Base-by-base conservation (phyloP, 23 tunicate species). In the Trididemnum nubilum region DNA sequence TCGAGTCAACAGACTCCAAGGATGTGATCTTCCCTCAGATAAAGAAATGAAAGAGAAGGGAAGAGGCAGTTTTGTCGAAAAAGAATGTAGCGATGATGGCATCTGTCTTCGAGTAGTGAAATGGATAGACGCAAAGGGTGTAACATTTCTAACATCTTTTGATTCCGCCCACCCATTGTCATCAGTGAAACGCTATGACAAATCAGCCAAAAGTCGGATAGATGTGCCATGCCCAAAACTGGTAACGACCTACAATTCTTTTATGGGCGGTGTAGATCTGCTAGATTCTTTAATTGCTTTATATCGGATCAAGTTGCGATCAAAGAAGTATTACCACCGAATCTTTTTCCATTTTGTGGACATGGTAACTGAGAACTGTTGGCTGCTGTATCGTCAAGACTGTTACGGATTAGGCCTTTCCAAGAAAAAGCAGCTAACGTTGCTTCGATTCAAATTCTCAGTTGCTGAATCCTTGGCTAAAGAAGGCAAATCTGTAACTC, bases 201-300 rank as follows among this genome's bases (percentile, higher is more conserved):
- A 40, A 38, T 37, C 57, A 38, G 31, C 29, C 3, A 73, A 73
- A 26, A 37, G 31, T 19, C 7, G 30, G 12, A 39, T 39, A 22
- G 58, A 37, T n/a, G 58, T 73, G 25, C 57, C 58, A 3, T 38
- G 78, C 24, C 78, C 78, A 9, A 39, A n/a, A 73, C 2, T 25
- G 2, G 78, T 73, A 26, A 7, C 28, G 32, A 39, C 57, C 28
- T 73, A 73, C 78, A 73, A 73, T 34, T 3, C 25, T 5, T 40
- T 38, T 26, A 73, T 73, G 78, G 78, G 78, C 3, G 78, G 78
- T n/a, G 78, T 73, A 5, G 78, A 73, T 39, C 58, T 73, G 58
- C 28, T 73, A 28, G 78, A 73, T 27, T 38, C 78, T 15, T 26
- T 73, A 9, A 73, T 73, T 37, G 78, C 58, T n/a, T 26, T 73